Base-by-base conservation (phyloP, 2,113 vertebrate species). In the Amia ocellicauda region DNA sequence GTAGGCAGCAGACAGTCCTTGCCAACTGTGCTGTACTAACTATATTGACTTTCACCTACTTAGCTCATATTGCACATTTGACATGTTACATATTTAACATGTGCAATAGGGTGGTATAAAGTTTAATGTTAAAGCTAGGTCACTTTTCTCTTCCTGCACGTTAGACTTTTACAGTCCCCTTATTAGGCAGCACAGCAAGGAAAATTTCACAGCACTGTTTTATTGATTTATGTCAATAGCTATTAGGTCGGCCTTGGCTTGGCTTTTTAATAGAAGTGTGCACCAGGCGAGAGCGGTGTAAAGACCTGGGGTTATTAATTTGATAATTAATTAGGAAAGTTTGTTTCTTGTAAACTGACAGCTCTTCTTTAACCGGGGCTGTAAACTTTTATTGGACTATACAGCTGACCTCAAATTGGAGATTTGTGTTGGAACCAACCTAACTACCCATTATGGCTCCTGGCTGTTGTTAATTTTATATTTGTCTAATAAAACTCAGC, bases 391-490 rank as follows among this genome's bases (percentile, higher is more conserved):
- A 97, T 92, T 88, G 88, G 86, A 91, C 78, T 84, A 78, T 92
- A 85, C 89, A 90, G 89, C 87, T 92, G 90, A 97, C 91, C 93
- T 93, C 91, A 92, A 90, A 93, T 88, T 93, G 90, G 90, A 93
- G 91, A 94, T 94, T 90, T 91, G 91, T 92, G 88, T 90, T 91
- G 87, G 88, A 94, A 90, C 81, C 75, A 71, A 87, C 79, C 83
- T 88, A 88, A 89, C 74, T 81, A 69, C 69, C 76, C 66, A 82
- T 94, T 91, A 91, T 78, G 86, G 85, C 83, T 86, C 69, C 72
- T 78, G 72, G 69, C 86, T 94, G 93, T 83, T 95, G 94, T 95
- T 97, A 96, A 97, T 95, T 95, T 95, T 95, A 96, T 92, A 94
- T 92, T 88, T 92, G 88, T 87, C 91, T 85, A 92, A 94, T 97